Conservation (phyloP, 2,888 invertebrate species). For the Dendrolimus pini region DNA sequence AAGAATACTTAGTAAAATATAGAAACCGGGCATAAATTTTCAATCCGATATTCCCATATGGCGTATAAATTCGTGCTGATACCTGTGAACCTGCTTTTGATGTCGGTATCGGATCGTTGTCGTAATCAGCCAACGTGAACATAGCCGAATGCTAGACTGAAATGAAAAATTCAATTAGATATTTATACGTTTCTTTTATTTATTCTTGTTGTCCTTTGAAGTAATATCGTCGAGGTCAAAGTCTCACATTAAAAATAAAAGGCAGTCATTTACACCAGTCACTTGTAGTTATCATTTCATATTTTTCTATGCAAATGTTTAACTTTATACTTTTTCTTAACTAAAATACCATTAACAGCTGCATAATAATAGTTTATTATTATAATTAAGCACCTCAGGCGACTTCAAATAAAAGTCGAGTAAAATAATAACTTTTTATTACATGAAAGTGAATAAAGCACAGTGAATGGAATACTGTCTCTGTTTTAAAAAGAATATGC, state of each 20-base stretch:
- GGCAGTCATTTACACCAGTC: conserved; percentile 43
- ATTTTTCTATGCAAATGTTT: conserved; percentile 26
- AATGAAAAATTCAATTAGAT: conserved; percentile 63
- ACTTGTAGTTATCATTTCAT: conserved; percentile 41
- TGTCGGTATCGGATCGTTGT: no score
- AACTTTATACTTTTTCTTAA: conserved; percentile 2
- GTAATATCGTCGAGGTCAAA: conserved; percentile 36
- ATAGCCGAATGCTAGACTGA: conserved; percentile 26
- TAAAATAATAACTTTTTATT: no score
- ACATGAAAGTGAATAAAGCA: no score
- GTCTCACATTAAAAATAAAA: conserved; percentile 32
- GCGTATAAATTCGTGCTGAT: no score
- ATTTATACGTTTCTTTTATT: conserved; percentile 39
- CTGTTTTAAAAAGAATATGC: no score
- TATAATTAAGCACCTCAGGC: no score
- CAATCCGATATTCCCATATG: no score
- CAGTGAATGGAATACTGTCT: no score
- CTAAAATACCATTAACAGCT: not conserved
- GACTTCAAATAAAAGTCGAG: no score
- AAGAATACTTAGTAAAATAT: no score
- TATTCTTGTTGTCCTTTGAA: conserved; percentile 34
- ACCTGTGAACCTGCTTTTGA: no score
- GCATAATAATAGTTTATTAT: not conserved
- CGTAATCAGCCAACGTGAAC: not conserved
- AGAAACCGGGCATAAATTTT: no score